Conservation (phyloP, 2,797 vertebrate genomes). For the Orientallactaga sibirica region DNA sequence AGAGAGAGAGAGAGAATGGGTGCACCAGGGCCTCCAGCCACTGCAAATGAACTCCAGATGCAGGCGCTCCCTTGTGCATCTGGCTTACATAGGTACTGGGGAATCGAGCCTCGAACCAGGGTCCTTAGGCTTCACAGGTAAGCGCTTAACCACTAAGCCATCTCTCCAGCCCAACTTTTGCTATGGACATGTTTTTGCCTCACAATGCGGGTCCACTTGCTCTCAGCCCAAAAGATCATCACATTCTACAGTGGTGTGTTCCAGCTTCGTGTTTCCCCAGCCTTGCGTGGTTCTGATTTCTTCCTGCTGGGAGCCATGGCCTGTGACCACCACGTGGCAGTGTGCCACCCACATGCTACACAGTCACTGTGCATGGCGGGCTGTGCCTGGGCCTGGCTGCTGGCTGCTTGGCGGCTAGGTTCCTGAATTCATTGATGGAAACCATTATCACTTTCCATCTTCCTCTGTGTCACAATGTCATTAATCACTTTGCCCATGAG, state of each 20-base stretch:
- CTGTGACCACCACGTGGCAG: constrained; percentile 52
- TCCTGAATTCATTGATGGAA: constrained; percentile 70
- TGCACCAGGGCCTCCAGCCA: too few species aligned
- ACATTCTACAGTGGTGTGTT: constrained; percentile 59
- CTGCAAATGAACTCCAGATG: too few species aligned
- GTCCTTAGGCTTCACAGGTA: too few species aligned
- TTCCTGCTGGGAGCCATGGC: constrained; percentile 75
- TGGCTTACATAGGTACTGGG: too few species aligned
- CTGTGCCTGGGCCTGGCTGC: constrained; percentile 70
- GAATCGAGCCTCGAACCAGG: too few species aligned
- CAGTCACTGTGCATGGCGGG: constrained; percentile 76
- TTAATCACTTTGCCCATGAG: constrained; percentile 88
- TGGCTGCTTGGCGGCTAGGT: constrained; percentile 75
- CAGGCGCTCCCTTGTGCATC: too few species aligned
- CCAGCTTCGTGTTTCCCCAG: constrained; percentile 60
- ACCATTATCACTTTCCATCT: constrained; percentile 87
- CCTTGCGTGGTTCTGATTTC: constrained; percentile 62
- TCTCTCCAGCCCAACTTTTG: constrained; percentile 49
- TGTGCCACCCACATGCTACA: constrained; percentile 77
- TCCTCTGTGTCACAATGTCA: constrained; percentile 84
- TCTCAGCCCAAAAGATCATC: constrained; percentile 62
- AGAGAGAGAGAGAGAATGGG: too few species aligned
- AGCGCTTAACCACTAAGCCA: too few species aligned
- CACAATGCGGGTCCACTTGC: constrained; percentile 68
- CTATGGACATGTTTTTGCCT: constrained; percentile 57